Percentiles rank a stretch among this genome's conserved stretches.
Evolutionary conservation across 2,113 vertebrate genomes (phyloP).

Genomic region (Diglossa brunneiventris): DNA sequence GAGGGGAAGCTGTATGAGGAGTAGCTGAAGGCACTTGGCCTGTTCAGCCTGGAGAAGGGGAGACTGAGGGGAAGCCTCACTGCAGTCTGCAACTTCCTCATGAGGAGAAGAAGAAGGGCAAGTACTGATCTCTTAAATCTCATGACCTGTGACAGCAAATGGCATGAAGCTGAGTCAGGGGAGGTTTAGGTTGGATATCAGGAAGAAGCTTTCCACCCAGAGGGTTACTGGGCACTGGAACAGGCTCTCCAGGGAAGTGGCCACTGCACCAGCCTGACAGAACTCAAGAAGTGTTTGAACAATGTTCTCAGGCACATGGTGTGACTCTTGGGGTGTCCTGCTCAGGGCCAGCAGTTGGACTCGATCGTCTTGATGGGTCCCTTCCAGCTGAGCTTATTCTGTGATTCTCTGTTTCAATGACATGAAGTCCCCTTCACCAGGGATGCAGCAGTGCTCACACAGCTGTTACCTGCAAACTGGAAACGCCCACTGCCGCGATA

Average conservation of each 20-base stretch:
- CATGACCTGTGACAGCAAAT: neutral
- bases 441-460: neutral
- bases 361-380: neutral
- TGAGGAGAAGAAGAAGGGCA: neutral
- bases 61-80: neutral
- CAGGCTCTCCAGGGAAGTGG: neutral
- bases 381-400: neutral
- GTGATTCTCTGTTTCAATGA: neutral
- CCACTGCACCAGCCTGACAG: neutral
- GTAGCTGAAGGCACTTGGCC: neutral
- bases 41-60: neutral
- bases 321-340: neutral
- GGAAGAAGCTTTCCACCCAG: neutral
- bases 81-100: neutral
- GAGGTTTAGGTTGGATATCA: neutral
- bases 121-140: neutral
- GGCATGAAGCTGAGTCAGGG: neutral
- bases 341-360: neutral
- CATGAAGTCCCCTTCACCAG: neutral
- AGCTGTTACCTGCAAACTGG: conserved; percentile 88
- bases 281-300: neutral
- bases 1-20: neutral
- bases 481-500: conserved; percentile 88
- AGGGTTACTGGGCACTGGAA: neutral
- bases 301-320: neutral